Percentiles rank a stretch among this genome's conserved stretches.
Evolutionary conservation across 1,140 invertebrate species (phyloP).

Genomic region (Schlechtendalia chinensis): DNA sequence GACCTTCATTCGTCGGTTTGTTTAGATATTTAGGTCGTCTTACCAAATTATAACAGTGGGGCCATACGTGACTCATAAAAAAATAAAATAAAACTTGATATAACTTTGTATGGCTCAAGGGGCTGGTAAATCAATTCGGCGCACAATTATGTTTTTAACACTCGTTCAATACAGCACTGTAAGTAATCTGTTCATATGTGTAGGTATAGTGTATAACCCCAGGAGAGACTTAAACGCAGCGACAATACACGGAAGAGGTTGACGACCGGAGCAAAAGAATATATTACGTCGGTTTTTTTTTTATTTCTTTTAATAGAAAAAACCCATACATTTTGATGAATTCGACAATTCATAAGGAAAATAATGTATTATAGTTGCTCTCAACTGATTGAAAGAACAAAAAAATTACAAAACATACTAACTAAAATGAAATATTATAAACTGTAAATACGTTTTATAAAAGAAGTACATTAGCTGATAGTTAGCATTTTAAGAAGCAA

Average conservation of each 20-base stretch:
- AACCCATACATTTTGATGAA: conserved; percentile 16
- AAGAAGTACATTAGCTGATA: too few relatives aligned
- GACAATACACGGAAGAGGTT: conserved; percentile 32
- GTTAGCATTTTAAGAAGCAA: too few relatives aligned
- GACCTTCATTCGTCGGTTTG: background rate
- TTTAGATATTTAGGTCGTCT: conserved; percentile 15
- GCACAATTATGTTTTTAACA: conserved; percentile 26
- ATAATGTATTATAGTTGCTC: too few relatives aligned
- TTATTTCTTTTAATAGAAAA: conserved; percentile 1
- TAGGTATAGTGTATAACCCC: background rate
- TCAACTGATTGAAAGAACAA: too few relatives aligned
- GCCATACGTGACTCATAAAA: background rate
- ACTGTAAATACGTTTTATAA: too few relatives aligned
- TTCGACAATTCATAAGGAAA: too few relatives aligned
- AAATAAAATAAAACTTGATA: background rate
- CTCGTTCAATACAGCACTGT: background rate
- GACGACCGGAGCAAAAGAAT: conserved; percentile 37
- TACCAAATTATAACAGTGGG: background rate
- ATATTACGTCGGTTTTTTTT: too few relatives aligned
- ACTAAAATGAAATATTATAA: too few relatives aligned
- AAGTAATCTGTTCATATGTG: conserved; percentile 15
- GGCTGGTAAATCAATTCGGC: conserved; percentile 23
- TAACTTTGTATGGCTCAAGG: conserved; percentile 10
- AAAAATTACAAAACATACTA: too few relatives aligned
- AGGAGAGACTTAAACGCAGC: conserved; percentile 24